Percentiles rank a stretch among this genome's conserved stretches.
These are phyloP conservation scores for Yponomeuta malinellus DNA, from an alignment of 2,888 invertebrate species.

Conservation along the genomic window DNA sequence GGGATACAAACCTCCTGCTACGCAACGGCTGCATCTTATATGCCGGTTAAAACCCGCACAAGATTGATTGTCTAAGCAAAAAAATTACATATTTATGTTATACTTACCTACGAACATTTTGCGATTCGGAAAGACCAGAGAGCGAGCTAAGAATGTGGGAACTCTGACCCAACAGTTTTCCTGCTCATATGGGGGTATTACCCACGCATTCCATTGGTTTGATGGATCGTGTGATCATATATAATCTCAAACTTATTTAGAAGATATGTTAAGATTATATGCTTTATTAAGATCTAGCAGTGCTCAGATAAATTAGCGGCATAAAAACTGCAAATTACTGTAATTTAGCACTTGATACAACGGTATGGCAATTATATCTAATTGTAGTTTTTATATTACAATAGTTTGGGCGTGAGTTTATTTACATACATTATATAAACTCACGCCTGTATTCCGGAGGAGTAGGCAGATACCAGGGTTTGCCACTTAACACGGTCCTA, in stretches of 20 bases:
- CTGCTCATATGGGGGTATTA: not conserved
- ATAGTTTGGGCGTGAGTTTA: not conserved
- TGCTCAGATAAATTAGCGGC: too few relatives aligned
- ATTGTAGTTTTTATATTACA: not conserved
- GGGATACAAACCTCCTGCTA: too few relatives aligned
- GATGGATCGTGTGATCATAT: not conserved
- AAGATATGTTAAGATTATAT: too few relatives aligned
- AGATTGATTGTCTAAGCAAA: not conserved
- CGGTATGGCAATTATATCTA: not conserved
- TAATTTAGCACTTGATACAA: not conserved
- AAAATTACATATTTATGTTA: not conserved
- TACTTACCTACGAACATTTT: not conserved
- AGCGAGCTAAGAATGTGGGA: not conserved
- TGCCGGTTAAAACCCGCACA: not conserved
- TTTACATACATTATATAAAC: too few relatives aligned
- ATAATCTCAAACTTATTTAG: too few relatives aligned
- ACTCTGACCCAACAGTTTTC: not conserved
- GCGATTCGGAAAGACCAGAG: not conserved
- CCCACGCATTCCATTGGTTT: not conserved
- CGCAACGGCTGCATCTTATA: too few relatives aligned
- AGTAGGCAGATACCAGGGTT: too few relatives aligned
- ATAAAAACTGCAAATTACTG: too few relatives aligned
- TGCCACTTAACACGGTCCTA: too few relatives aligned
- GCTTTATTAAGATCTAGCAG: too few relatives aligned
- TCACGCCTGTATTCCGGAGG: too few relatives aligned